A percentile compares a stretch with the other conserved stretches of the same genome.
Conservation (phyloP, 2,888 invertebrate species). For the Eristalis pertinax region DNA sequence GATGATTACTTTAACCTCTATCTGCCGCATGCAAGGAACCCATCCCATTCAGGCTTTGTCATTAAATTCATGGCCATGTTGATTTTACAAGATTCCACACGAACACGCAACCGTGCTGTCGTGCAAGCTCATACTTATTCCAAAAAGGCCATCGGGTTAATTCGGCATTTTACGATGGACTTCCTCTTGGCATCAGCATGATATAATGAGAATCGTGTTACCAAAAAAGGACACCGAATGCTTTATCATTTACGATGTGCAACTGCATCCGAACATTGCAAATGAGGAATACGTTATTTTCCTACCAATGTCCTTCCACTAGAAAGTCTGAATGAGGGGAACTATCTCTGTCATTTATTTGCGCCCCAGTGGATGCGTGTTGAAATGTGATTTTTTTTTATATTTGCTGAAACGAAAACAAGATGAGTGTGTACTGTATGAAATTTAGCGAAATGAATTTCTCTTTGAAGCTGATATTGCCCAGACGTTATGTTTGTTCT, state of each 20-base stretch:
- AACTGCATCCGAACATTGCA: constrained; percentile 18
- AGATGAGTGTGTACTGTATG: background rate
- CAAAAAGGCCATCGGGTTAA: constrained; percentile 42
- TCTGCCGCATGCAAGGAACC: background rate
- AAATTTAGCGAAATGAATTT: background rate
- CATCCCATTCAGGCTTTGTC: background rate
- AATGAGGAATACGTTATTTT: constrained; percentile 22
- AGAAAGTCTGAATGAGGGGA: background rate
- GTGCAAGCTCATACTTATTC: constrained; percentile 51
- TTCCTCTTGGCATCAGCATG: constrained; percentile 25
- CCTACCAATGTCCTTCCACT: background rate
- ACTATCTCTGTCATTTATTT: background rate
- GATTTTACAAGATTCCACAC: background rate
- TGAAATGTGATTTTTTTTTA: background rate
- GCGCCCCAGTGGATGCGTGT: background rate
- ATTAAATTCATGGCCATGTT: constrained; percentile 12
- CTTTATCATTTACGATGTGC: constrained; percentile 30
- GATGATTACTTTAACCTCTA: constrained; percentile 3
- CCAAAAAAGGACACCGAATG: constrained; percentile 18
- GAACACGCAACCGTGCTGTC: constrained; percentile 27
- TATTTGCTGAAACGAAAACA: no score
- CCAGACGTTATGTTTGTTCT: background rate
- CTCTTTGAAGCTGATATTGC: background rate
- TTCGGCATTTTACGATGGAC: constrained; percentile 43
- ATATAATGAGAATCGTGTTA: constrained; percentile 40